Percentiles rank a stretch among this genome's conserved stretches.
These are phyloP conservation scores for Ips typographus DNA, from an alignment of 1,140 invertebrate genomes.

Conservation along the genomic window DNA sequence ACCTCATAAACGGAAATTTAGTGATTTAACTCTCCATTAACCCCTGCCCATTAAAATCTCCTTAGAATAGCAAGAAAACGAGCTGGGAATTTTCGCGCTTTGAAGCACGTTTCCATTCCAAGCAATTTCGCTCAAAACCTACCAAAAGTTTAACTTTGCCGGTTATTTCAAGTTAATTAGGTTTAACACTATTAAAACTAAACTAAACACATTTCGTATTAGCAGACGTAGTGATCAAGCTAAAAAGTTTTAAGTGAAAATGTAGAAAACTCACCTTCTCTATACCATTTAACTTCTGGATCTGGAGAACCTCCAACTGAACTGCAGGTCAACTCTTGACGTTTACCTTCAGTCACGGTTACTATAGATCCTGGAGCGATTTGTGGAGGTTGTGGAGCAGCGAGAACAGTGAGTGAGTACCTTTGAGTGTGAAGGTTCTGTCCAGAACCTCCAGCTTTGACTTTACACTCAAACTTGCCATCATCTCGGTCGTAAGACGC, in stretches of 20 bases:
- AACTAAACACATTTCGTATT: too few relatives aligned
- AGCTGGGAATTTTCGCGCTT: too few relatives aligned
- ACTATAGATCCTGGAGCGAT: slow-evolving; percentile 70
- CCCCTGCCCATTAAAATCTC: too few relatives aligned
- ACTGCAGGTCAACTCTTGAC: slow-evolving; percentile 77
- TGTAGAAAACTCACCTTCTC: slow-evolving; percentile 55
- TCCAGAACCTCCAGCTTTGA: slow-evolving; percentile 82
- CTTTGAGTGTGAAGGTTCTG: slow-evolving; percentile 79
- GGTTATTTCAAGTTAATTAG: too few relatives aligned
- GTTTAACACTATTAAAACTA: too few relatives aligned
- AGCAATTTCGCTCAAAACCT: too few relatives aligned
- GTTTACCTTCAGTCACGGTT: slow-evolving; percentile 76
- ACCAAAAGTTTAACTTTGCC: too few relatives aligned
- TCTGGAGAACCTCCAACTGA: slow-evolving; percentile 86
- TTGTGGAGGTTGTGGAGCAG: slow-evolving; percentile 75
- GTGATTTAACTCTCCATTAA: too few relatives aligned
- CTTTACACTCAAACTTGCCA: slow-evolving; percentile 85
- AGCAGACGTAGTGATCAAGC: slow-evolving; percentile 19
- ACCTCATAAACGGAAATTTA: too few relatives aligned
- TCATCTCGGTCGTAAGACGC: slow-evolving; percentile 88
- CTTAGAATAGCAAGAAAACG: too few relatives aligned
- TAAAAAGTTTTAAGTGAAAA: neutral
- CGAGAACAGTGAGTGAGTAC: slow-evolving; percentile 81
- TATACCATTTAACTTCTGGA: slow-evolving; percentile 79
- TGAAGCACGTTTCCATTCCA: too few relatives aligned